phyloP scores from a whole-genome alignment of 2,113 vertebrate species.

The Pygoscelis adeliae region DNA sequence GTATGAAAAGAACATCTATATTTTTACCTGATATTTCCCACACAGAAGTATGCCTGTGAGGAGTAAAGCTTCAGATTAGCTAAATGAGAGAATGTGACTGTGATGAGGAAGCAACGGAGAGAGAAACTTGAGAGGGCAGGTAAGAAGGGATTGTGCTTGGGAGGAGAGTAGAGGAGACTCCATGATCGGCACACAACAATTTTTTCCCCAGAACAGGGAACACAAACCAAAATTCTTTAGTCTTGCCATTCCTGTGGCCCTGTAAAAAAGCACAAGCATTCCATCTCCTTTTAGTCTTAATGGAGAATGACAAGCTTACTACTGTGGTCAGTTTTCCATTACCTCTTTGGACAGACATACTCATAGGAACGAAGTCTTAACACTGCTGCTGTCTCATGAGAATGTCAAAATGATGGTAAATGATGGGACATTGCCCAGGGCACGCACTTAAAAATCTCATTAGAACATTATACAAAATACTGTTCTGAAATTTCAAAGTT shows the following conservation, averaged over 20 bases:
- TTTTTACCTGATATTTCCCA: not conserved
- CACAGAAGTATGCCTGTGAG: not conserved
- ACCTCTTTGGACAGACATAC: not conserved
- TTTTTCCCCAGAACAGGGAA: not conserved
- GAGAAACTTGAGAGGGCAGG: not conserved
- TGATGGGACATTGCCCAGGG: not conserved
- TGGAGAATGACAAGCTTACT: not conserved
- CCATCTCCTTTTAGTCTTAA: not conserved
- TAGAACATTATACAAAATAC: not conserved
- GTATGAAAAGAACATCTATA: not conserved
- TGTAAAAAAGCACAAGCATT: not conserved
- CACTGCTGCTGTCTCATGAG: not conserved
- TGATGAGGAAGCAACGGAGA: not conserved
- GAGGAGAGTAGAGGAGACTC: not conserved
- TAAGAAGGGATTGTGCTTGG: not conserved
- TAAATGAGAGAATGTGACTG: not conserved
- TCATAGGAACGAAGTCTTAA: not conserved
- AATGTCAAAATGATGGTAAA: not conserved
- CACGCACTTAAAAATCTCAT: not conserved
- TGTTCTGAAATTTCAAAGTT: not conserved
- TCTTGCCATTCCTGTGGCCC: not conserved
- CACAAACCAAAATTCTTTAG: not conserved
- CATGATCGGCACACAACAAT: not conserved
- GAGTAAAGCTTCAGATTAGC: not conserved
- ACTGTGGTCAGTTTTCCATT: not conserved